phyloP scores from a whole-genome alignment of 2,797 vertebrate genomes.

The Thaleichthys pacificus region DNA sequence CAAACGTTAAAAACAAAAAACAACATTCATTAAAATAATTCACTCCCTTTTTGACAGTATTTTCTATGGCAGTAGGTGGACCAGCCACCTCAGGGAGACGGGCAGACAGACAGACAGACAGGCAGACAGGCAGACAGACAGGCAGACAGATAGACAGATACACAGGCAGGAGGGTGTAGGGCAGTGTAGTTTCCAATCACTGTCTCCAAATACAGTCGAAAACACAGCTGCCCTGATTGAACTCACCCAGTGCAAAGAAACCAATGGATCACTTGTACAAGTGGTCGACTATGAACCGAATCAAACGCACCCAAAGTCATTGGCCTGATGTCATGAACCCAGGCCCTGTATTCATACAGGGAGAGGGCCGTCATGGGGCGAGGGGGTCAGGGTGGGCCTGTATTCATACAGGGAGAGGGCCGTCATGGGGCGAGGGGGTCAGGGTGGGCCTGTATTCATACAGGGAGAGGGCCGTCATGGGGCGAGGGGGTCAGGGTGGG shows the following conservation, averaged over 20 bases:
- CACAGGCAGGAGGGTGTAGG: too few species aligned
- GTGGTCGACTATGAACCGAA: too few species aligned
- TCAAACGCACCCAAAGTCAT: too few species aligned
- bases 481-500: neutral
- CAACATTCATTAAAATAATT: constrained; percentile 21
- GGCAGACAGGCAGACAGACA: neutral
- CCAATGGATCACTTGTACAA: neutral
- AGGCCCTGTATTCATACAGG: constrained; percentile 44
- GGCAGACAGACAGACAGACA: too few species aligned
- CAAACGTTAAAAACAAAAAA: neutral
- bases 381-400: constrained; percentile 1
- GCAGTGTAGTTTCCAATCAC: neutral
- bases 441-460: constrained; percentile 42
- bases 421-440: neutral
- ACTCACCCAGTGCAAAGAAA: neutral
- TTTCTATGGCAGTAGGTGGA: constrained; percentile 43
- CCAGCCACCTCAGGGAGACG: constrained; percentile 52
- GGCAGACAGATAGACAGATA: neutral
- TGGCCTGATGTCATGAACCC: too few species aligned
- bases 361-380: neutral
- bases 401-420: constrained; percentile 48
- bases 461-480: constrained; percentile 18
- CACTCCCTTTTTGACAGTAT: neutral
- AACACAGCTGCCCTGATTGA: constrained; percentile 3
- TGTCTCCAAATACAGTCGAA: neutral